Base-by-base conservation (phyloP, 2,797 vertebrate genomes). In the Oreochromis mossambicus region DNA sequence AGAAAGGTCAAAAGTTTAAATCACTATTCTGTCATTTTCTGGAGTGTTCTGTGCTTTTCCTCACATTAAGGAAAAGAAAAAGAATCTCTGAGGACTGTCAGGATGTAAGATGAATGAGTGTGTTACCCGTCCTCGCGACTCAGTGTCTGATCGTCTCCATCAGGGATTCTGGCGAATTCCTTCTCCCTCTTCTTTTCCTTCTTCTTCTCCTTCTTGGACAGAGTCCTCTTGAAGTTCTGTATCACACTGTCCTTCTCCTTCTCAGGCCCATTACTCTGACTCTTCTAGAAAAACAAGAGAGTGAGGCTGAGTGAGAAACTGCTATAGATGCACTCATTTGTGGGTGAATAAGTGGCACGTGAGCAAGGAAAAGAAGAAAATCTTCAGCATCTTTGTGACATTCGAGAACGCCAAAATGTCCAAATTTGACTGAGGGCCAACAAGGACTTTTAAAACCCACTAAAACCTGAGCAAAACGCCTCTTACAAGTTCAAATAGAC, bases 141-240 rank as follows among this genome's bases (percentile, higher is more conserved):
- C 63, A 96, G 94, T 19, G 93, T 86, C 34, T 95, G 94, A 8
- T 98, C 98, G 1, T 99, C 98, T 89, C 96, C 97, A 19, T 98
- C 98, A 5, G 97, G 96, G 1, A 97, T 96, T 68, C 97, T 97
- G 13, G 97, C 89, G n/a, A 97, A 92, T 90, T 99, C 98, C 91
- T 99, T 99, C 32, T 99, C 98, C 83, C 96, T 96, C 92, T 97
- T 98, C 95, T 99, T 99, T 80, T 99, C 98, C 85, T 99, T 98
- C 86, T 98, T 99, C 93, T 99, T 99, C 91, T 99, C 98, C 82
- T 99, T 99, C 95, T 99, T 99, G 32, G 98, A 99, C 56, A 99
- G 94, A 2, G 98, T 99, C 82, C 98, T 95, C 92, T 98, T 99
- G 94, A 99, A 99, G 94, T 99, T 99, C 93, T 99, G 98, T 83